These are phyloP conservation scores for Pseudococcus jackbeardsleyi DNA, from an alignment of 2,888 invertebrate genomes.

Conservation along the genomic window DNA sequence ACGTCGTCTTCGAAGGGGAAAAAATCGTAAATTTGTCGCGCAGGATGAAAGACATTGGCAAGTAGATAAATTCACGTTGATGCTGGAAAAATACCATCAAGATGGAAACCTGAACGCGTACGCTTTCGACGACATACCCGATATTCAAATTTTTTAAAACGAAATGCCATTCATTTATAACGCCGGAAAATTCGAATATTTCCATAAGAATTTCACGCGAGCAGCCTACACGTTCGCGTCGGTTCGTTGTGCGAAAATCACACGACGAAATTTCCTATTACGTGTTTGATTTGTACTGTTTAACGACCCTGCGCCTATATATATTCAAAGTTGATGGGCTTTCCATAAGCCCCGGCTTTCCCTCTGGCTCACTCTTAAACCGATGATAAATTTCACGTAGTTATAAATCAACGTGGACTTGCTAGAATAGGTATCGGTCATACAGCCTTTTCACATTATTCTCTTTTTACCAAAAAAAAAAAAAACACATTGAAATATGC, in stretches of 20 bases:
- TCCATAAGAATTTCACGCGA: slow-evolving; percentile 1
- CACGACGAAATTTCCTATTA: background rate
- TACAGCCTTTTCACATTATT: too few relatives aligned
- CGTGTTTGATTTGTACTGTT: background rate
- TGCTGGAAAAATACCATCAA: background rate
- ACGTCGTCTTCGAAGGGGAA: background rate
- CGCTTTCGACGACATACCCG: background rate
- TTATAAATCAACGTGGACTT: too few relatives aligned
- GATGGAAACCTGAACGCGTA: background rate
- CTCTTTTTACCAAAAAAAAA: too few relatives aligned
- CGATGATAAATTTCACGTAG: too few relatives aligned
- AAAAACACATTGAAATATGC: too few relatives aligned
- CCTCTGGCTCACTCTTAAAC: too few relatives aligned
- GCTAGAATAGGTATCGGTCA: too few relatives aligned
- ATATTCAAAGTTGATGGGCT: background rate
- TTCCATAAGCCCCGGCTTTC: background rate
- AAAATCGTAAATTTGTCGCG: background rate
- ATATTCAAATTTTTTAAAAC: slow-evolving; percentile 14
- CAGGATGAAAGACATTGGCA: background rate
- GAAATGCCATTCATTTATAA: slow-evolving; percentile 32
- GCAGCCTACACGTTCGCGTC: background rate
- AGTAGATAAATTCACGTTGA: background rate
- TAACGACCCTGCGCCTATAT: background rate
- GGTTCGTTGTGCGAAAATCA: background rate
- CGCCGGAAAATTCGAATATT: background rate